phyloP scores from a whole-genome alignment of 2,797 vertebrate genomes.

The Balearica regulorum region DNA sequence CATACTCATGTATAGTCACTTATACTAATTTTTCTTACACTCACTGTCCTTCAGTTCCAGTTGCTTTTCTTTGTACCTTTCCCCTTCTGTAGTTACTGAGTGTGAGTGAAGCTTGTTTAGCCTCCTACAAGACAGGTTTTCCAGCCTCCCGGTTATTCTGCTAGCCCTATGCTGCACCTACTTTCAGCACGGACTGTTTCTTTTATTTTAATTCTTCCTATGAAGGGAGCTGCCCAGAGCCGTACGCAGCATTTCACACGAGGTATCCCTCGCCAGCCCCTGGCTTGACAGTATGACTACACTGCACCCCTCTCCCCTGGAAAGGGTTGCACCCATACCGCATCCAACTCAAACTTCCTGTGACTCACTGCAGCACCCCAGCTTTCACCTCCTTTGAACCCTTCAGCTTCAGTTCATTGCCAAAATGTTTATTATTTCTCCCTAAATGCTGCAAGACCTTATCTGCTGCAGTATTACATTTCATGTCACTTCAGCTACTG shows the following conservation, averaged over 20 bases:
- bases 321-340: not conserved
- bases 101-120: not conserved
- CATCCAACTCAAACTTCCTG: not conserved
- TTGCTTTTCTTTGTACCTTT: not conserved
- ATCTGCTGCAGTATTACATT: not conserved
- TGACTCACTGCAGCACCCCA: not conserved
- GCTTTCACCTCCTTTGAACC: not conserved
- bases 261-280: not conserved
- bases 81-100: not conserved
- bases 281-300: not conserved
- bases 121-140: not conserved
- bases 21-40: not conserved
- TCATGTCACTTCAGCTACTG: not conserved
- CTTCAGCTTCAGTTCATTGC: not conserved
- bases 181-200: accelerated
- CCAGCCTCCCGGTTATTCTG: not conserved
- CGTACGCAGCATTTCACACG: accelerated
- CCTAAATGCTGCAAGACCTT: not conserved
- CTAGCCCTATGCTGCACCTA: not conserved
- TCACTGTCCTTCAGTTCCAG: not conserved
- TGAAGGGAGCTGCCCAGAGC: not conserved
- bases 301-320: not conserved
- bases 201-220: not conserved
- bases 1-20: not conserved
- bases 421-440: constrained; percentile 8